Base-by-base conservation (phyloP, 1,140 invertebrate genomes). In the Hestina assimilis region DNA sequence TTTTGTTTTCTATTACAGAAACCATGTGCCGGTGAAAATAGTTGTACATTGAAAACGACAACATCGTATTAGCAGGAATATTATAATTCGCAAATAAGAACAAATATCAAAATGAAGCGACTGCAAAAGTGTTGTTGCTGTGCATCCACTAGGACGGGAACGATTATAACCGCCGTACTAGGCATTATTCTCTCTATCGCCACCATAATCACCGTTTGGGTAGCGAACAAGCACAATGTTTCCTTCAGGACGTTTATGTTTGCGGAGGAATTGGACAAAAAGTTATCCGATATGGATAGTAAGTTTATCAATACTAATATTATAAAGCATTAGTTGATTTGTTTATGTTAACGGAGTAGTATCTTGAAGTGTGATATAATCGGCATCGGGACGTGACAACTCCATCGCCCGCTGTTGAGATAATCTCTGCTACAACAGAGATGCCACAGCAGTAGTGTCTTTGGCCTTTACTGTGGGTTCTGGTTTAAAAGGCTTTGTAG, bases 221-320 rank as follows among this genome's bases (percentile, higher is more conserved):
- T 75, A n/a, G 67, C 78, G 5, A 68, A 78, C 51, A 77, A 60
- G 53, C 66, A 79, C 47, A 62, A 68, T 55, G 68, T 86, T 23
- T 69, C 93, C 67, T 93, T 94, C 79, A 92, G 91, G 66, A 95
- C 93, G 9, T 94, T 93, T 66, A 90, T 94, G 28, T 90, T 94
- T 56, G 92, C 93, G 63, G 90, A 84, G 23, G 76, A 88, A 11
- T 83, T 89, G 28, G 82, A 88, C 29, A 83, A 69, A 47, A 80
- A 79, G 43, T 62, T 90, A 72, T 59, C 87, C 91, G 92, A 77
- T 89, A 62, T 79, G 91, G 64, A 91, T 91, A 69, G 90, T 92
- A 52, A 81, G 92, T 72, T 21, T 21, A 11, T n/a, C n/a, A n/a
- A n/a, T n/a, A n/a, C n/a, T n/a, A n/a, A n/a, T n/a, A n/a, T n/a